Evolutionary conservation across 2,888 invertebrate species (phyloP).

Genomic region (Microctonus hyperodae): DNA sequence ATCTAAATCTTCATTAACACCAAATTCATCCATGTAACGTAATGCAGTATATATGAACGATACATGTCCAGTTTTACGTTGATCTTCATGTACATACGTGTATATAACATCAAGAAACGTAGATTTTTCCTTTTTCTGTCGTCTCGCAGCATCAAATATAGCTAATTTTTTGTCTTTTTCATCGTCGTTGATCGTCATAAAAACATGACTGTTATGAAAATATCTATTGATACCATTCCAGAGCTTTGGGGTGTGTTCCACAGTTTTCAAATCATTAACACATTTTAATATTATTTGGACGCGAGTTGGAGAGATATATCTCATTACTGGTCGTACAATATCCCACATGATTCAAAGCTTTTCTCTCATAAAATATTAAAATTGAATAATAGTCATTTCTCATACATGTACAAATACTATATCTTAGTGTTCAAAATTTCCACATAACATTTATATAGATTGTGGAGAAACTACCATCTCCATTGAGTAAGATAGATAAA

Average conservation of each 20-base stretch:
- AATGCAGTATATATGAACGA: slow-evolving; percentile 94
- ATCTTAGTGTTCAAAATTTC: too few relatives aligned
- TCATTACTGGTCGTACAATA: background rate
- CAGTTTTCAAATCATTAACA: background rate
- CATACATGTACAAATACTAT: too few relatives aligned
- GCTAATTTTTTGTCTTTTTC: slow-evolving; percentile 40
- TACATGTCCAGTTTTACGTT: slow-evolving; percentile 83
- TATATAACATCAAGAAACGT: slow-evolving; percentile 78
- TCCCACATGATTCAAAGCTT: too few relatives aligned
- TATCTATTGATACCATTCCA: background rate
- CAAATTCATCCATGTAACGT: slow-evolving; percentile 87
- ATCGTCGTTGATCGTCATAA: background rate
- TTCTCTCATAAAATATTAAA: too few relatives aligned
- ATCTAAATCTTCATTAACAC: slow-evolving; percentile 85
- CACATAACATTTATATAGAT: too few relatives aligned
- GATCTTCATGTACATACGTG: slow-evolving; percentile 74
- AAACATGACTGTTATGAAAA: background rate
- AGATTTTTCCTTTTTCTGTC: slow-evolving; percentile 68
- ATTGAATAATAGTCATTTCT: too few relatives aligned
- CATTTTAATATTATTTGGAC: background rate
- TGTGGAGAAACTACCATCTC: too few relatives aligned
- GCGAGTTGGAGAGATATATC: background rate
- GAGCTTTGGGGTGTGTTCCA: background rate
- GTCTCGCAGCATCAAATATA: slow-evolving; percentile 63
- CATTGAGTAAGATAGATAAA: too few relatives aligned